Base-by-base conservation (phyloP, 2,888 invertebrate genomes). In the Leucophora obtusa region DNA sequence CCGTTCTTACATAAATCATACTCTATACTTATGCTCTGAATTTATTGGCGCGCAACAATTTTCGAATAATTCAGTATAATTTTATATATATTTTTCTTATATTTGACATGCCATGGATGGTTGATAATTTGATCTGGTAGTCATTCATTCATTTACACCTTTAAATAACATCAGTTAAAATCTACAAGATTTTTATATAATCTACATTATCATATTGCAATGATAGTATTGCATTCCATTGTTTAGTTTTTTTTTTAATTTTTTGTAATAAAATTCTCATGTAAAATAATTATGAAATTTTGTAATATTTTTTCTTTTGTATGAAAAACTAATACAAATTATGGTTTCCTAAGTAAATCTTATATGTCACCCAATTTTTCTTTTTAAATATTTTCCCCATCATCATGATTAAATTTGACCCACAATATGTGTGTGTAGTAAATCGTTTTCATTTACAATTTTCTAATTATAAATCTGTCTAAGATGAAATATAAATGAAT, bases 401-500 rank as follows among this genome's bases (percentile, higher is more conserved):
- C 38, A 60, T 68, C 66, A 70, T 66, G 47, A 68, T 63, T 43
- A 58, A 65, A 77, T 76, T 76, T 81, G 81, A 81, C 81, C 81
- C 77, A 77, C 81, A 73, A 81, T 81, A 47, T 38, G 14, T 11
- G n/a, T n/a, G 14, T 38, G 38, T 15, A 63, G 51, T 65, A 58
- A 58, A 70, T 18, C 56, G 56, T 59, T 77, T 70, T 70, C 51
- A 53, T 59, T 77, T 70, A 7, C 59, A 65, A 77, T 35, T 65
- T 78, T 78, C 71, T 78, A 78, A 78, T 60, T 66, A 47, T 71
- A 78, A 78, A 78, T 72, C 71, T 78, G 66, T 56, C 77, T 70
- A 28, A 63, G 51, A n/a, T n/a, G 43, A 47, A 47, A 11, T 11
- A 38, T 38, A 38, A 38, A 38, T 47, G 43, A 6, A 47, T 47